Base-by-base conservation (phyloP, 2,113 vertebrate genomes). In the Mugil cephalus region DNA sequence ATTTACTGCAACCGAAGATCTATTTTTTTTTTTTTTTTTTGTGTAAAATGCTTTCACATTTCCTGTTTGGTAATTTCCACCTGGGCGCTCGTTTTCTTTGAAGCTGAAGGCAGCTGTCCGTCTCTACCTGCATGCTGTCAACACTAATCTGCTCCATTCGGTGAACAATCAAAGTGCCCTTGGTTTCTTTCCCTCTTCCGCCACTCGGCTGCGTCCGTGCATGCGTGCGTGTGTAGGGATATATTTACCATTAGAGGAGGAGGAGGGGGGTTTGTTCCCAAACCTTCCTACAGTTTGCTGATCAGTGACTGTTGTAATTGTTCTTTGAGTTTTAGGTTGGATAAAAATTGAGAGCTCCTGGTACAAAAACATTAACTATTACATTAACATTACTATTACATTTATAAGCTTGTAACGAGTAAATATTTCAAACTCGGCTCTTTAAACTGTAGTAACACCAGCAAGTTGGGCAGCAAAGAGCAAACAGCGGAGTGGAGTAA, bases 101-200 rank as follows among this genome's bases (percentile, higher is more conserved):
- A 66, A 53, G 82, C 69, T 59, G 11, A 40, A 61, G 58, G 34
- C 70, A 64, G 45, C 76, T 56, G 51, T 12, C 30, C 55, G 19
- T 69, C 72, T 73, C 35, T 59, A 73, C 59, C 72, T 68, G 45
- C 43, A 24, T 17, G 24, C 78, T 71, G 74, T 83, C 80, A 77
- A 24, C 62, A 47, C 13, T 81, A 48, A 70, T 71, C 86, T 73
- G 59, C 78, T 46, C 51, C 52, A 42, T 40, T 81, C 74, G 18
- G 46, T 48, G 52, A 72, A 63, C 59, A 69, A 45, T 84, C 74
- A 65, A 48, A 78, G 42, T 76, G 34, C 74, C 58, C 38, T 69
- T 34, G 53, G 15, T 56, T 51, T 69, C 18, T 60, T 47, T 75
- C 52, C 54, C 51, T 66, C 40, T 54, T 69, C 34, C n/a, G 3